These are phyloP conservation scores for Champsocephalus esox DNA, from an alignment of 2,797 vertebrate genomes.

Conservation along the genomic window DNA sequence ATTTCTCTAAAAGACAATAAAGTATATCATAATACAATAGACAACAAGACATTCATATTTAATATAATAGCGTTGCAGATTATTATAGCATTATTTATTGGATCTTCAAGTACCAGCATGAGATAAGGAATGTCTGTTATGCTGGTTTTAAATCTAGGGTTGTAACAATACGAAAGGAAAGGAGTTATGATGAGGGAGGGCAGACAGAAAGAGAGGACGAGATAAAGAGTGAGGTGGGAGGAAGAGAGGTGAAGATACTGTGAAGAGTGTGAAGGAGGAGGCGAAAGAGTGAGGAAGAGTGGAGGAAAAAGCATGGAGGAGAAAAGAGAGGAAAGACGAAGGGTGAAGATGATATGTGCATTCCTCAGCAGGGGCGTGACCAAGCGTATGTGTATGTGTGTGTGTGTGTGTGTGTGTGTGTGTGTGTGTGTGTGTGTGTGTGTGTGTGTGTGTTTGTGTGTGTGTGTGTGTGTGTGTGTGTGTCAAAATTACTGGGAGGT, in stretches of 20 bases:
- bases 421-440: conserved; percentile 15
- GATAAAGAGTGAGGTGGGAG: conserved; percentile 32
- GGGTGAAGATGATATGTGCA: conserved; percentile 56
- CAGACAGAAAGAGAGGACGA: conserved; percentile 27
- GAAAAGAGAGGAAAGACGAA: conserved; percentile 14
- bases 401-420: conserved; percentile 8
- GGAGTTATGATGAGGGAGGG: conserved; percentile 7
- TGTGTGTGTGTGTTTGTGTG: not conserved
- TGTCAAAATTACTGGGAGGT: conserved; percentile 48
- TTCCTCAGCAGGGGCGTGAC: conserved; percentile 68
- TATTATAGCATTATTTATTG: not conserved
- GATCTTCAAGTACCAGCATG: conserved; percentile 17
- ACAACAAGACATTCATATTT: not conserved
- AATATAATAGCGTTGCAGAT: not conserved
- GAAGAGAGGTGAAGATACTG: conserved; percentile 50
- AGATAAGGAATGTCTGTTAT: conserved; percentile 5
- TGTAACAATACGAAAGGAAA: conserved; percentile 10
- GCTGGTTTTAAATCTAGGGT: conserved; percentile 2
- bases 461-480: conserved; percentile 18
- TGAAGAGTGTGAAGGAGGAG: conserved; percentile 42
- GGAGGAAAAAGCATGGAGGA: conserved; percentile 31
- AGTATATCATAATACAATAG: not conserved
- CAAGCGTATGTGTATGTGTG: conserved; percentile 17
- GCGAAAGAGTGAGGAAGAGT: conserved; percentile 45
- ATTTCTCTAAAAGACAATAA: too few species aligned